Evolutionary conservation across 2,888 invertebrate genomes (phyloP), one percentile per base, ranked within the genome.

Genomic region (Ochropleura leucogaster): DNA sequence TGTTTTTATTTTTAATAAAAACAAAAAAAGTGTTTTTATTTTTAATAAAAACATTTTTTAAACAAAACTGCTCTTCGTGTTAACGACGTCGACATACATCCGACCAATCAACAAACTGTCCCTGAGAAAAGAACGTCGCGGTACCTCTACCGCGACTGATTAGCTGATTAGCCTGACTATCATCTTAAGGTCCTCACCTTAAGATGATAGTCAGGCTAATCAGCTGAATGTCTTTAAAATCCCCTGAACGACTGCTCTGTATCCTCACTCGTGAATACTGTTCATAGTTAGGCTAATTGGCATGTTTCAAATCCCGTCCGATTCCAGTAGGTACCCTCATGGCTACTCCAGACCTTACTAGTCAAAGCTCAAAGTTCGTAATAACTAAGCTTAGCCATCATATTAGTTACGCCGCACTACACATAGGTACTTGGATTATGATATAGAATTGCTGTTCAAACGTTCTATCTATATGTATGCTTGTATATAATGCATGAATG

Each of bases 341-440:
- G 47, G 63, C 7, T 74, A 30, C 42, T 42, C 3, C 14, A 55
- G 72, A 63, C 7, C 12, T 55, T 42, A 42, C 42, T 10, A 64
- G 30, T 57, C n/a, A 65, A 44, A 65, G 9, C 16, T n/a, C 18
- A 40, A 55, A 53, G 55, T 64, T 55, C 1, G 20, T 72, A 40
- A 47, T 42, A 63, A 63, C 46, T 20, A 55, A 42, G 40, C 18
- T 72, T 47, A 42, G 8, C 63, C 8, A 72, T 63, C 6, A 18
- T 42, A 74, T 57, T n/a, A 72, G 42, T 55, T 16, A 72, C 64
- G 18, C 14, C 55, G n/a, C 30, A 14, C 14, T n/a, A 40, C n/a
- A 49, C 47, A 44, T 30, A n/a, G 4, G 44, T 49, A 44, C 30
- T 44, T n/a, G n/a, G 8, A 57, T 14, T 66, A 44, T 40, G 51